phyloP scores from a whole-genome alignment of 2,113 vertebrate species.

The Calonectris borealis region DNA sequence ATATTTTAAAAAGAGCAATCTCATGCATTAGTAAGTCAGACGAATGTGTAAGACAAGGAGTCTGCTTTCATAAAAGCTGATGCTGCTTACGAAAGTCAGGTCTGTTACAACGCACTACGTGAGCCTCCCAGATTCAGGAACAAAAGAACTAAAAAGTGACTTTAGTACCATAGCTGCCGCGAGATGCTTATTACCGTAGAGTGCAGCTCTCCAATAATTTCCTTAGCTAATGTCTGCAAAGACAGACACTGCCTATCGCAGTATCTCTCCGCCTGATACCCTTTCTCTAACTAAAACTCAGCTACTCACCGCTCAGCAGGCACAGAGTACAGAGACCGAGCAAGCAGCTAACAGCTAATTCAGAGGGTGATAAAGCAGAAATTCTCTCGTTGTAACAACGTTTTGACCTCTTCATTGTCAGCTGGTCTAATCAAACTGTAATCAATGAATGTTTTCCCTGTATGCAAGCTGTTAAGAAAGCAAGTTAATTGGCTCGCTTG shows the following conservation, averaged over 20 bases:
- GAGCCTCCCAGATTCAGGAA: neutral
- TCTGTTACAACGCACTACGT: rapidly evolving
- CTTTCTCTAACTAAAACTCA: neutral
- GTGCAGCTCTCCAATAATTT: neutral
- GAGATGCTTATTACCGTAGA: neutral
- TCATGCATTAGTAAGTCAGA: neutral
- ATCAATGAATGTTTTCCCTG: neutral
- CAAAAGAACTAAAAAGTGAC: neutral
- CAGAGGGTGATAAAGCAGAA: neutral
- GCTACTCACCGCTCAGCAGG: neutral
- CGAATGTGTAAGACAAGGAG: rapidly evolving
- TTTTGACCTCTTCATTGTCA: neutral
- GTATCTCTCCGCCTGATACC: neutral
- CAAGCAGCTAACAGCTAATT: neutral
- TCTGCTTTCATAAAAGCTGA: neutral
- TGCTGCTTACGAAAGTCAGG: neutral
- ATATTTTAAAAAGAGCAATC: neutral
- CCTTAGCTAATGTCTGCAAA: neutral
- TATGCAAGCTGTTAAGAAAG: neutral
- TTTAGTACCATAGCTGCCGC: neutral
- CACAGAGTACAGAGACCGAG: rapidly evolving
- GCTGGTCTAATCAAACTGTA: neutral
- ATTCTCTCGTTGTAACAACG: neutral
- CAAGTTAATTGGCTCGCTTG: neutral
- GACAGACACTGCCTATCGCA: neutral